Percentiles rank a stretch among this genome's conserved stretches.
These are phyloP conservation scores for Intellagama lesueurii DNA, from an alignment of 2,797 vertebrate species.

Conservation along the genomic window DNA sequence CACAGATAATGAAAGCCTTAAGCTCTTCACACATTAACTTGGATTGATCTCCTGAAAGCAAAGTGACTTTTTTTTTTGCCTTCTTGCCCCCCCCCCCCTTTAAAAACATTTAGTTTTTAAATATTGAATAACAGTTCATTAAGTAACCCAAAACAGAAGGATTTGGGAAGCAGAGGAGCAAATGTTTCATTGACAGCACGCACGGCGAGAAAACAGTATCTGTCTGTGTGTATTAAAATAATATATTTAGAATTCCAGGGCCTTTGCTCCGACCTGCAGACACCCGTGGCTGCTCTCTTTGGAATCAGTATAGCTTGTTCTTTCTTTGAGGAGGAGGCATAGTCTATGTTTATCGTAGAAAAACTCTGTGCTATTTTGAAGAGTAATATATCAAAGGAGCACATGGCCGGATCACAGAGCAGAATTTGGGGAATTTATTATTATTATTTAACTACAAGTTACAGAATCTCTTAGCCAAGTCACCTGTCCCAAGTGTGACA, in stretches of 20 bases:
- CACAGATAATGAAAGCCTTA: conserved; percentile 44
- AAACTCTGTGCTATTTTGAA: conserved; percentile 28
- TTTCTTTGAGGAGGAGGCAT: neutral
- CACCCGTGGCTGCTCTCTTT: no score
- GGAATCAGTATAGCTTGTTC: no score
- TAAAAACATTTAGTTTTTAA: neutral
- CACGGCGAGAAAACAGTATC: neutral
- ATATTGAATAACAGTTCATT: conserved; percentile 47
- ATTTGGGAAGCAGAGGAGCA: conserved; percentile 40
- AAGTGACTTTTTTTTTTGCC: neutral
- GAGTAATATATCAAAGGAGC: no score
- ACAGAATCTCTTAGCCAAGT: no score
- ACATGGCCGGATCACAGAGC: no score
- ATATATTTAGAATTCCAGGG: neutral
- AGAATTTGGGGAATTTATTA: no score
- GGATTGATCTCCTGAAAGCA: conserved; percentile 44
- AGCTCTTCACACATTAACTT: conserved; percentile 38
- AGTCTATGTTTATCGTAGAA: neutral
- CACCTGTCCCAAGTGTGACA: neutral
- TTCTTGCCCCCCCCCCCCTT: neutral
- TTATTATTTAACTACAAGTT: no score
- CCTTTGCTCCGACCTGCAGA: neutral
- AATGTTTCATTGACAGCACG: conserved; percentile 48
- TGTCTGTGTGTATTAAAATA: neutral
- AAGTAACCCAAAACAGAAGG: conserved; percentile 56